These are phyloP conservation scores for Oryzias dopingdopingensis DNA, from an alignment of 2,797 vertebrate species.

Conservation along the genomic window DNA sequence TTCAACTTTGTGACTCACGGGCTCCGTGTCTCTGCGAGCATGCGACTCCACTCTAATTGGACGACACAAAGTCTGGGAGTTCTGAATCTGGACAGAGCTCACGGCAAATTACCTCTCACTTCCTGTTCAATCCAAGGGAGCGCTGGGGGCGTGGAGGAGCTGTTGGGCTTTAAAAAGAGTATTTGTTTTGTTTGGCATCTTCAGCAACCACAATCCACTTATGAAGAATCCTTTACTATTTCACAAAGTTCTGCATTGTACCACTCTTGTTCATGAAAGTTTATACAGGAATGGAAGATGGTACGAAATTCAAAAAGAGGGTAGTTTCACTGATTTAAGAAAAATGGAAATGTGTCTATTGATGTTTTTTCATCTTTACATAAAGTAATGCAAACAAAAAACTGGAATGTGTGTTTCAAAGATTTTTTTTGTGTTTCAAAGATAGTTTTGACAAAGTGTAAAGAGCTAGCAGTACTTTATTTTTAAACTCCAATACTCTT, in stretches of 20 bases:
- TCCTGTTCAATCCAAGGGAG: slow-evolving; percentile 71
- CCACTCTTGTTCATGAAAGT: slow-evolving; percentile 55
- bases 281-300: slow-evolving; percentile 17
- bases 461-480: too few species aligned
- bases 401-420: too few species aligned
- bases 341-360: too few species aligned
- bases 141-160: slow-evolving; percentile 68
- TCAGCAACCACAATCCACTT: slow-evolving; percentile 60
- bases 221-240: slow-evolving; percentile 66
- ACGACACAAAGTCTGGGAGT: slow-evolving; percentile 71
- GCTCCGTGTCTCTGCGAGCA: slow-evolving; percentile 52
- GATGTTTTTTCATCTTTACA: too few species aligned
- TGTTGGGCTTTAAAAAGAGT: slow-evolving; percentile 73
- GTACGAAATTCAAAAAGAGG: slow-evolving; percentile 18
- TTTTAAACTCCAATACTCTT: too few species aligned
- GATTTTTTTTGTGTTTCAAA: too few species aligned
- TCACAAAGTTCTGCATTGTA: slow-evolving; percentile 45
- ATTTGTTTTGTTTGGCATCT: slow-evolving; percentile 74
- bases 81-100: slow-evolving; percentile 75
- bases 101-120: slow-evolving; percentile 74
- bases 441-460: too few species aligned
- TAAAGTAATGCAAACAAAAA: too few species aligned
- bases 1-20: slow-evolving; percentile 68
- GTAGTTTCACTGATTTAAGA: too few species aligned
- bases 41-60: slow-evolving; percentile 68